Evolutionary conservation across 2,797 vertebrate species (phyloP), one percentile per base, ranked within the genome.

Genomic region (Rhodeus uyekii): DNA sequence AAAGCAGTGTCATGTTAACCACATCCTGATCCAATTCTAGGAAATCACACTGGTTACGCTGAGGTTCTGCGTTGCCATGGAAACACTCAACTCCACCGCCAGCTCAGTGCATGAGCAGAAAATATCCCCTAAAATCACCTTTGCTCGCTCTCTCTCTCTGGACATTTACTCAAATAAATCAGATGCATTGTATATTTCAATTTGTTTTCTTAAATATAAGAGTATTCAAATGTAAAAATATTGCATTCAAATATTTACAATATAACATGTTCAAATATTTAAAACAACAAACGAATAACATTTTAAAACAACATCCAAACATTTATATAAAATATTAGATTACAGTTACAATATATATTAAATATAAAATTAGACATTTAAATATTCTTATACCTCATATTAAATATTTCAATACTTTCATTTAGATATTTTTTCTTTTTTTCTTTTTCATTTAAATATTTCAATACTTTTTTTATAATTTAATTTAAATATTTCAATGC

Each of bases 11-110:
- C 48, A 61, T 60, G 65, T 14, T 80, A 75, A 79, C 85, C 86
- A 88, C 87, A 78, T 87, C 82, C 84, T 85, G 82, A 85, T 65
- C 58, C n/a, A 22, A 75, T 78, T 86, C 76, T 79, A 68, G 80
- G 86, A 85, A 84, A 77, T 55, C 44, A 16, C 65, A 65, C 27
- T 39, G 14, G 38, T 80, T 42, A 69, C 39, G 29, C 63, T 39
- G 63, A 32, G 24, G 69, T 60, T 53, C 34, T 19, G 38, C 18
- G 84, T 85, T 75, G 39, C 64, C 36, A 46, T 53, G 64, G 76
- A 64, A 53, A 80, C 68, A 39, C 60, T 53, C 42, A 32, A 64
- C 53, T 50, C 18, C 46, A 22, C n/a, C 29, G 73, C 32, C 42
- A 63, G 16, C 16, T 55, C 63, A 29, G 75, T 48, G 75, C 32